Evolutionary conservation across 2,797 vertebrate species (phyloP), one percentile per base, ranked within the genome.

Genomic region (Coccyzus lansbergi): DNA sequence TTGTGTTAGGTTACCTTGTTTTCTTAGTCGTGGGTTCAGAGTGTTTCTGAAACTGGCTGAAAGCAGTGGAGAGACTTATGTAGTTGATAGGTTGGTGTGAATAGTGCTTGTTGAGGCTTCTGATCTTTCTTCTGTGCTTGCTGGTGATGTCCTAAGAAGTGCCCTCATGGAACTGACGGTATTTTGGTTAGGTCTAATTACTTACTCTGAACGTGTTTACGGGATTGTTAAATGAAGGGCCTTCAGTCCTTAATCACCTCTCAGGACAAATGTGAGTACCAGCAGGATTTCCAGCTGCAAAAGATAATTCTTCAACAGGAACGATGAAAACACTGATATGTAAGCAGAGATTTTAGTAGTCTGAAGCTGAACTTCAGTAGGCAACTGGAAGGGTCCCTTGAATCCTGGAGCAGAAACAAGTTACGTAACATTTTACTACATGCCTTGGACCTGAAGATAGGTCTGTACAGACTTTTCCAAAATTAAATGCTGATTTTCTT

Each of bases 161-260:
- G 18, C n/a, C 55, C 12, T 44, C 26, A 33, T 64, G n/a, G 44
- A 88, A 44, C 24, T 8, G 3, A 44, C 34, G 29, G 51, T 29
- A 17, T 76, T 80, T 80, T 90, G n/a, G 64, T 93, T 60, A 74
- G n/a, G 63, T 59, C 28, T 92, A 72, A 81, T 83, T 76, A 69
- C 63, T 83, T 76, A 69, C 65, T 83, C 40, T 33, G 67, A 77
- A 67, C 56, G 34, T 3, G 1, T 85, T 88, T 82, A 79, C 68
- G 55, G 51, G 74, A 31, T 58, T 83, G 65, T 75, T 86, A 79
- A 64, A 71, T 48, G 26, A 19, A 20, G 68, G 46, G 55, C 40
- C 49, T 77, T 86, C 46, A 48, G 36, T 72, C 70, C 77, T 48
- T 90, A 55, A 70, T 91, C 33, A 74, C 46, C 34, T 88, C 68